Evolutionary conservation across 2,113 vertebrate genomes (phyloP).

Genomic region (Sander vitreus): DNA sequence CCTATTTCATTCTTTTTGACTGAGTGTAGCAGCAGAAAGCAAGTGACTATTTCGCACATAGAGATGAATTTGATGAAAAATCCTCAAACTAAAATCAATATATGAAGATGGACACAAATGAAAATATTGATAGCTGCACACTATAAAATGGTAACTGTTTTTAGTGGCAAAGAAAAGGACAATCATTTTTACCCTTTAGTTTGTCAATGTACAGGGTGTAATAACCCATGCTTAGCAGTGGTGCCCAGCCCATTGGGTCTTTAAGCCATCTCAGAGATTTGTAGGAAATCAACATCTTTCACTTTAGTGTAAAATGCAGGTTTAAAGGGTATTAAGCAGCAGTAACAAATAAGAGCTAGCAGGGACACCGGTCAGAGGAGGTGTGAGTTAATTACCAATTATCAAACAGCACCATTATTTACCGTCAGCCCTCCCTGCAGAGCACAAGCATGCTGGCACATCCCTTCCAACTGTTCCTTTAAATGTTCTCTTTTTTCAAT

Average conservation of each 20-base stretch:
- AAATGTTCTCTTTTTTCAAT: not conserved
- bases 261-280: not conserved
- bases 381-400: not conserved
- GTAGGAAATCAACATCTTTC: not conserved
- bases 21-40: not conserved
- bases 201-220: not conserved
- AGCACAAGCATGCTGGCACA: not conserved
- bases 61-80: not conserved
- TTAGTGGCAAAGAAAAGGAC: not conserved
- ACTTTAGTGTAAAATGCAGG: not conserved
- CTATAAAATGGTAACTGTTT: not conserved
- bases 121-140: not conserved
- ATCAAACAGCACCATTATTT: not conserved
- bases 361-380: not conserved
- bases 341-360: not conserved
- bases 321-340: not conserved
- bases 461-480: not conserved
- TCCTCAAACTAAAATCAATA: not conserved
- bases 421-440: not conserved
- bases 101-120: no score
- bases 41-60: not conserved
- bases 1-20: not conserved
- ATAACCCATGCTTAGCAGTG: not conserved
- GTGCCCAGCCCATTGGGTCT: no score
- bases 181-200: not conserved